Conservation (phyloP, 2,797 vertebrate species). For the Sphaeramia orbicularis region DNA sequence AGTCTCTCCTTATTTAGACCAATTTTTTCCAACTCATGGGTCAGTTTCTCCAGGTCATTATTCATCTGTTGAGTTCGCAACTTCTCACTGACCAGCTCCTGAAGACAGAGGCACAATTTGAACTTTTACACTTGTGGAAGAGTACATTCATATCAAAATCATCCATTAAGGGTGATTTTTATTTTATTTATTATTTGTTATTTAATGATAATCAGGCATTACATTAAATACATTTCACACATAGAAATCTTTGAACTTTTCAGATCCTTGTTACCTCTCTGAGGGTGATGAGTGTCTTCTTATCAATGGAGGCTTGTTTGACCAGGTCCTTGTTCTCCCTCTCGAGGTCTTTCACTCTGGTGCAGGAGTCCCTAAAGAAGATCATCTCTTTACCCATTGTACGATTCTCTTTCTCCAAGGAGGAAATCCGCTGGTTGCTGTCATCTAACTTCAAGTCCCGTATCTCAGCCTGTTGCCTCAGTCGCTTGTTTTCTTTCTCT, state of each 20-base stretch:
- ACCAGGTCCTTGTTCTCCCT: constrained; percentile 96
- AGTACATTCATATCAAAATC: not conserved
- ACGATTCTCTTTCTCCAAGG: constrained; percentile 96
- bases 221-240: not conserved
- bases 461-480: constrained; percentile 96
- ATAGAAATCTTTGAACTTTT: not conserved
- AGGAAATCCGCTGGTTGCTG: constrained; percentile 89
- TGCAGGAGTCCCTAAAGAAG: constrained; percentile 92
- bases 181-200: too few species aligned
- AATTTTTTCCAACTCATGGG: constrained; percentile 97
- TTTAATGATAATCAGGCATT: not conserved
- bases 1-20: constrained; percentile 97
- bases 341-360: constrained; percentile 93
- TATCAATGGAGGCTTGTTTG: constrained; percentile 94
- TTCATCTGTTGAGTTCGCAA: constrained; percentile 96
- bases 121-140: not conserved
- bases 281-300: constrained; percentile 93
- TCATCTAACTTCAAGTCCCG: constrained; percentile 95
- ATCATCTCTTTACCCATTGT: constrained; percentile 93
- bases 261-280: constrained; percentile 87
- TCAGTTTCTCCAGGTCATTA: constrained; percentile 97
- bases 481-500: constrained; percentile 97
- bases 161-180: too few species aligned
- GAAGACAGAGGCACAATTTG: constrained; percentile 39
- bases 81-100: constrained; percentile 98